A percentile compares a stretch with the other conserved stretches of the same genome.
These are phyloP conservation scores for Ptyas mucosa DNA, from an alignment of 2,113 vertebrate genomes.

Conservation along the genomic window DNA sequence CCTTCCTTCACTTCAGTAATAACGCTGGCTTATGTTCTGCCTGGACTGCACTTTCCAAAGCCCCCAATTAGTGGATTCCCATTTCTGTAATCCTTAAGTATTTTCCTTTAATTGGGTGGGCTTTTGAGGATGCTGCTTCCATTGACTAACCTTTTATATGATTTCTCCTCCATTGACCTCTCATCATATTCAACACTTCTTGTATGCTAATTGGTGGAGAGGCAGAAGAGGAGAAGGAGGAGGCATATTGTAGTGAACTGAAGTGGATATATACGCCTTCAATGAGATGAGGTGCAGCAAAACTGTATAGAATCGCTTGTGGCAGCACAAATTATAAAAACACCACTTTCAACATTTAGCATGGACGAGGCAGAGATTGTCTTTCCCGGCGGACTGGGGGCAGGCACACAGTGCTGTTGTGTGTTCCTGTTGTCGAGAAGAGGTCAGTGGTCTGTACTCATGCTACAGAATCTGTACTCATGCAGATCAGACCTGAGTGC, in stretches of 20 bases:
- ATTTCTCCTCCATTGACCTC: not conserved
- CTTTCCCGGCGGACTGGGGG: not conserved
- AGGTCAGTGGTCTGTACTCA: not conserved
- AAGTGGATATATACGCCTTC: not conserved
- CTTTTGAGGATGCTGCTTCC: not conserved
- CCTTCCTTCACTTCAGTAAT: not conserved
- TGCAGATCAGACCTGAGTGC: not conserved
- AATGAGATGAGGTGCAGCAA: not conserved
- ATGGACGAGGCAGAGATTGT: not conserved
- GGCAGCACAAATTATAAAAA: not conserved
- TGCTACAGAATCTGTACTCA: not conserved
- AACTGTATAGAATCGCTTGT: not conserved
- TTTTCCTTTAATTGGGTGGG: not conserved
- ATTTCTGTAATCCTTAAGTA: not conserved
- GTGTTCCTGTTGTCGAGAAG: not conserved
- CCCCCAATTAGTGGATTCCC: not conserved
- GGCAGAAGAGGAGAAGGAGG: not conserved
- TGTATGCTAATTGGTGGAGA: not conserved
- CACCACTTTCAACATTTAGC: not conserved
- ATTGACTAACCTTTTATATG: not conserved
- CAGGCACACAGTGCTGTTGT: not conserved
- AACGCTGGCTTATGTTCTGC: not conserved
- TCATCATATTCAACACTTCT: not conserved
- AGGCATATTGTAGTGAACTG: not conserved
- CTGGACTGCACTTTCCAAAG: not conserved